These are phyloP conservation scores for Plusia festucae DNA, from an alignment of 2,888 invertebrate genomes.

Conservation along the genomic window DNA sequence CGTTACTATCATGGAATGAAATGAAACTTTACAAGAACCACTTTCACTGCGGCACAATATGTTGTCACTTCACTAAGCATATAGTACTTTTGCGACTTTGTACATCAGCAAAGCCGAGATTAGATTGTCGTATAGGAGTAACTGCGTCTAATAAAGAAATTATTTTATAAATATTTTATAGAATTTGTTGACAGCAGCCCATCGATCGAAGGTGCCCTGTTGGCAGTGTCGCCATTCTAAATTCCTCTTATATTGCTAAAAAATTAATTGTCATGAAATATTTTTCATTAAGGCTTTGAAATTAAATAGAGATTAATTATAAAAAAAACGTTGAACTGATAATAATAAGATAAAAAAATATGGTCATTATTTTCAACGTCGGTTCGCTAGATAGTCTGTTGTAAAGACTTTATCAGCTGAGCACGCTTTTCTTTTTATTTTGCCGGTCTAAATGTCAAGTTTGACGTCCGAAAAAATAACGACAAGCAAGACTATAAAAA, in stretches of 20 bases:
- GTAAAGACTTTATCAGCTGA: neutral
- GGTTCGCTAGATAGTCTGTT: conserved; percentile 1
- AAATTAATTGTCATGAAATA: neutral
- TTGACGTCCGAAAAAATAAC: neutral
- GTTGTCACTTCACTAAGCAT: conserved; percentile 41
- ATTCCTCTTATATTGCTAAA: conserved; percentile 12
- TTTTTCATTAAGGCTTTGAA: no score
- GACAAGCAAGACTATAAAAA: no score
- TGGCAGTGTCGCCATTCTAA: conserved; percentile 83
- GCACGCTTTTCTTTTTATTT: neutral
- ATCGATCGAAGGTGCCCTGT: conserved; percentile 90
- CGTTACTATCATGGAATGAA: conserved; percentile 80
- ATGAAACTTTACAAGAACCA: conserved; percentile 69
- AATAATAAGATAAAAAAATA: neutral
- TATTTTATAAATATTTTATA: conserved; percentile 74
- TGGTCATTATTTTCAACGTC: neutral
- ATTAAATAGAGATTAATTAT: no score
- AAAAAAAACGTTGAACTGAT: neutral
- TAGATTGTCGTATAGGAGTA: conserved; percentile 30
- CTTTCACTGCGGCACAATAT: conserved; percentile 78
- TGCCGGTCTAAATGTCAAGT: neutral
- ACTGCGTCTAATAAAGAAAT: conserved; percentile 58
- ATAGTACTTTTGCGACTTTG: conserved; percentile 30
- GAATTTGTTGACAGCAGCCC: conserved; percentile 84
- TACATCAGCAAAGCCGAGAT: conserved; percentile 23